Evolutionary conservation across 2,113 vertebrate species (phyloP), one percentile per base, ranked within the genome.

Genomic region (Ibidorhyncha struthersii): DNA sequence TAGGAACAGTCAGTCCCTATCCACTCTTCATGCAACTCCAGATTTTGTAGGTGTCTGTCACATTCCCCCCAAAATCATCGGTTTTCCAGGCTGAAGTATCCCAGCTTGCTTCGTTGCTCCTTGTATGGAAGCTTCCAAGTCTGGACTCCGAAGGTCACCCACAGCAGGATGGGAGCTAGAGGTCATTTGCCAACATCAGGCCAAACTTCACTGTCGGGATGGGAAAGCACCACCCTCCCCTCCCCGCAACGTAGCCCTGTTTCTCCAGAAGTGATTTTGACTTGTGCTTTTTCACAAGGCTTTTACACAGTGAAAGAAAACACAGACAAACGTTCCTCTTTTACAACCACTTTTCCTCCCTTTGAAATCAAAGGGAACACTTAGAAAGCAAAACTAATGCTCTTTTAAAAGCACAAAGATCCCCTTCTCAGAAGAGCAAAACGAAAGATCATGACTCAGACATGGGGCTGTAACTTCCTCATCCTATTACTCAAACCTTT

Each of bases 321-420:
- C 25, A 59, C 1, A 21, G n/a, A 92, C 15, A 71, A 82, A 69
- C 3, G 2, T 80, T 90, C 38, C 10, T 87, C 52, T 82, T 62
- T 69, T 58, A 73, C 47, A 72, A 34, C 67, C 73, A 56, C 27
- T 86, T 86, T 67, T 85, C 53, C 25, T 73, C 71, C 36, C 45
- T 79, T 93, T 82, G 36, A 87, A 95, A 87, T 62, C 27, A 61
- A 90, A 69, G 43, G n/a, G 34, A 86, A 86, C 53, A 34, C 26
- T 77, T 82, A n/a, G 38, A 94, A 96, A 95, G 50, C 34, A 93
- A 92, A 97, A 91, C 56, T 36, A 87, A 53, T 49, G 27, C 32
- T 85, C 27, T 85, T 80, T 71, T 93, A 90, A 83, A 93, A 82
- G 62, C 45, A 80, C 36, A 76, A 84, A 56, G 63, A 82, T 79